phyloP scores from a whole-genome alignment of 2,113 vertebrate genomes.

The Haemorhous mexicanus region DNA sequence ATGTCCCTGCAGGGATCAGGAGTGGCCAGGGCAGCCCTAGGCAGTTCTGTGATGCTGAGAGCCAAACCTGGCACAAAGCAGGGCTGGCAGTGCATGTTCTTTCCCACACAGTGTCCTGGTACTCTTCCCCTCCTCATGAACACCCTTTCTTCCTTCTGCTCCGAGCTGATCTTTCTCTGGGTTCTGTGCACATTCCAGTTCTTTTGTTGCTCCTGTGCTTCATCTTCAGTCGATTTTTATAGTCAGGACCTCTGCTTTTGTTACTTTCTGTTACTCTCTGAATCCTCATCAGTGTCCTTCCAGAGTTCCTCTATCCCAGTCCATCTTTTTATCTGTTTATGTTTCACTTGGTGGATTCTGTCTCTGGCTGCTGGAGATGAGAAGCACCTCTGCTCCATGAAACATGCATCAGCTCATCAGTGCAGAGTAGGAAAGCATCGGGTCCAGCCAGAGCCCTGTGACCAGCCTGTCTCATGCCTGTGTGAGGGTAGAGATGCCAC shows the following conservation, averaged over 20 bases:
- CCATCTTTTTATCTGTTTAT: neutral
- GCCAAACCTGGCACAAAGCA: neutral
- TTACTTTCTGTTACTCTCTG: neutral
- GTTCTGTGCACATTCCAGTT: neutral
- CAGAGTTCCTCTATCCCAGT: neutral
- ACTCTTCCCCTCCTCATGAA: neutral
- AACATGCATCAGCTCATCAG: neutral
- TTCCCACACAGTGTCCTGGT: neutral
- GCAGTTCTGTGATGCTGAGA: neutral
- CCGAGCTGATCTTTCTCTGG: neutral
- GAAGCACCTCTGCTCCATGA: neutral
- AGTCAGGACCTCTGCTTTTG: neutral
- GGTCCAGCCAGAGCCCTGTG: neutral
- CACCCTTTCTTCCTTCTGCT: neutral
- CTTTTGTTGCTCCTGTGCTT: neutral
- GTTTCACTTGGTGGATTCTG: neutral
- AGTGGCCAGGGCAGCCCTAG: neutral
- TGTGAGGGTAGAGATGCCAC: neutral
- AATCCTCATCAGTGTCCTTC: neutral
- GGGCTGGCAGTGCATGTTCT: neutral
- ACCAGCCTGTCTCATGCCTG: neutral
- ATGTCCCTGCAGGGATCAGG: neutral
- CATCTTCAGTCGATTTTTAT: neutral
- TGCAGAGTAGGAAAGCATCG: neutral
- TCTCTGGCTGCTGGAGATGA: neutral